phyloP scores from a whole-genome alignment of 1,140 invertebrate species.

The Eueides isabella region DNA sequence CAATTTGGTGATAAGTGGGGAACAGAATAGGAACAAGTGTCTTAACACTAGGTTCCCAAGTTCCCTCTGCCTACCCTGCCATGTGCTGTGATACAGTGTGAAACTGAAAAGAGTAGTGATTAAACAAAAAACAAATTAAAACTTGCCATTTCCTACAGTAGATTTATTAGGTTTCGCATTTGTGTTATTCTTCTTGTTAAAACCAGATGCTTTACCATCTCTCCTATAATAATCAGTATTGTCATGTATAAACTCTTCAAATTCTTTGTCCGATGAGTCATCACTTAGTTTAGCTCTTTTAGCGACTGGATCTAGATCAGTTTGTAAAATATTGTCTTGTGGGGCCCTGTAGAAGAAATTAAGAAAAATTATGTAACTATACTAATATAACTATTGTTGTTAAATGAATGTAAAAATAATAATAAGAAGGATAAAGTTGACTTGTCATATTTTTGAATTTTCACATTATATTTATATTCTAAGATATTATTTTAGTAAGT shows the following conservation, averaged over 20 bases:
- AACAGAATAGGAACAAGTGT: too few relatives aligned
- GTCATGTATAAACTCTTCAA: slow-evolving; percentile 69
- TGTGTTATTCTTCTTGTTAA: background rate
- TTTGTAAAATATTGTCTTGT: slow-evolving; percentile 46
- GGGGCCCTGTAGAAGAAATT: slow-evolving; percentile 46
- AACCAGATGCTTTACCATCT: slow-evolving; percentile 26
- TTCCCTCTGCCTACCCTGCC: too few relatives aligned
- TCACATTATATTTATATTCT: too few relatives aligned
- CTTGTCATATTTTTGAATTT: too few relatives aligned
- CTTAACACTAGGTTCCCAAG: too few relatives aligned
- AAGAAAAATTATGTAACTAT: background rate
- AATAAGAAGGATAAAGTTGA: too few relatives aligned
- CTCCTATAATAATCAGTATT: slow-evolving; percentile 70
- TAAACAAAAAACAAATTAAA: background rate
- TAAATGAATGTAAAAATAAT: too few relatives aligned
- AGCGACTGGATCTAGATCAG: slow-evolving; percentile 47
- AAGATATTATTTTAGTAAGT: too few relatives aligned
- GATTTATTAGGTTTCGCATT: background rate
- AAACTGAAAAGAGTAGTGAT: too few relatives aligned
- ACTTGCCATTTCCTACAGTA: background rate
- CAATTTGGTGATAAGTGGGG: too few relatives aligned
- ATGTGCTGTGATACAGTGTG: too few relatives aligned
- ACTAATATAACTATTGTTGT: too few relatives aligned
- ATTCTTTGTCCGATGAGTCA: slow-evolving; percentile 40
- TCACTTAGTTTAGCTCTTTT: slow-evolving; percentile 57